Conservation (phyloP, 2,797 vertebrate genomes). For the Hybognathus amarus region DNA sequence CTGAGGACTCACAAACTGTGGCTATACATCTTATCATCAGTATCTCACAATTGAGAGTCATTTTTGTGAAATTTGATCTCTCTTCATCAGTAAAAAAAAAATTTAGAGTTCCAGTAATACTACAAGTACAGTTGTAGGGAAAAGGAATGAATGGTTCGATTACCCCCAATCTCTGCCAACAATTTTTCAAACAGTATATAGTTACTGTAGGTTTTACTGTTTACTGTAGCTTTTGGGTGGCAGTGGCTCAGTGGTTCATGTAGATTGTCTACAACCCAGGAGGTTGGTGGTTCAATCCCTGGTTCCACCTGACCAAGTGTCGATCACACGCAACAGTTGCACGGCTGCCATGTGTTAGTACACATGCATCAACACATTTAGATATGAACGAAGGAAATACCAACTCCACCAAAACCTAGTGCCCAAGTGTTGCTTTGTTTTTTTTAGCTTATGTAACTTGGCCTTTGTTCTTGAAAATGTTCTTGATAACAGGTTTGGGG, state of each 20-base stretch:
- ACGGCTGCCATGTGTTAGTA: no score
- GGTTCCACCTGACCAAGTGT: no score
- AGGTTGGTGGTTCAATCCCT: no score
- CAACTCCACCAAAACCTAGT: not conserved
- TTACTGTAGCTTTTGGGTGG: no score
- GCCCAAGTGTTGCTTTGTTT: not conserved
- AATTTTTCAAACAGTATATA: not conserved
- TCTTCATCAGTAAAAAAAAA: not conserved
- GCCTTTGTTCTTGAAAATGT: not conserved
- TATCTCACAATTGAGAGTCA: not conserved
- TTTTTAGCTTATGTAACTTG: not conserved
- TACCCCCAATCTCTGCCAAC: no score
- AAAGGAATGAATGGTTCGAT: not conserved
- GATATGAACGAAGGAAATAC: not conserved
- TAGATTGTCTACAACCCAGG: no score
- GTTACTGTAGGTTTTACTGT: not conserved
- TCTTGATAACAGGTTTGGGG: no score
- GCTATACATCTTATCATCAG: constrained; percentile 16
- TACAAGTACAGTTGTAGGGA: not conserved
- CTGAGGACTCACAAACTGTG: constrained; percentile 20
- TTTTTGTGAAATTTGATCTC: not conserved
- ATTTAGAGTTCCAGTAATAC: constrained; percentile 2
- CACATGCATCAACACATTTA: not conserved
- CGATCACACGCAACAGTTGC: no score
- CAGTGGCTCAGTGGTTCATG: no score